Evolutionary conservation across 1,140 invertebrate genomes (phyloP).

Genomic region (Oreohelix idahoensis): DNA sequence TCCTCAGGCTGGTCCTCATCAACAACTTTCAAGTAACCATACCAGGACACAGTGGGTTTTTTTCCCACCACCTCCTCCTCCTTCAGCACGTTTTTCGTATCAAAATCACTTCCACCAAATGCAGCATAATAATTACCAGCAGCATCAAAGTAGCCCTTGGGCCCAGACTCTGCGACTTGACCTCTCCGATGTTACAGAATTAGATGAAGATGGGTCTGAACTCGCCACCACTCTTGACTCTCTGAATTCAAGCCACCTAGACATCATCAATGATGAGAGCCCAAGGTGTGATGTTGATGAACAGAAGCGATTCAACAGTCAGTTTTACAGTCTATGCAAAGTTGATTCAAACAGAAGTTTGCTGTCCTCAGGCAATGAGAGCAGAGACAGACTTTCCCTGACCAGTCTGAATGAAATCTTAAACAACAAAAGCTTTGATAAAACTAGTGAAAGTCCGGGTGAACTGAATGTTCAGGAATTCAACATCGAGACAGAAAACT

Average conservation of each 20-base stretch:
- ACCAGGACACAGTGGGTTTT: neutral
- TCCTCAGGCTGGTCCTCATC: neutral
- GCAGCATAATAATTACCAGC: neutral
- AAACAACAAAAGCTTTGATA: constrained; percentile 36
- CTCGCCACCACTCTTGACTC: constrained; percentile 14
- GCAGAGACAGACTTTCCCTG: constrained; percentile 35
- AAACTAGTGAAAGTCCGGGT: constrained; percentile 3
- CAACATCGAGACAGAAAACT: neutral
- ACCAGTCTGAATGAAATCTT: constrained; percentile 29
- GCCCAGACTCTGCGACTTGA: constrained; percentile 20
- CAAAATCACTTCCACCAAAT: neutral
- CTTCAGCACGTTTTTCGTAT: too few relatives aligned
- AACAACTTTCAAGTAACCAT: neutral
- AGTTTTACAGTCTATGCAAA: constrained; percentile 66
- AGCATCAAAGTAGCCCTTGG: neutral
- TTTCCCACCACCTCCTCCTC: neutral
- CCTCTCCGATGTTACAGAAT: constrained; percentile 37
- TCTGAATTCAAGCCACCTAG: constrained; percentile 15
- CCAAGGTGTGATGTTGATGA: constrained; percentile 47
- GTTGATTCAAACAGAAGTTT: constrained; percentile 59
- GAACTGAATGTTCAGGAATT: neutral
- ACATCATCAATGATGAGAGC: constrained; percentile 44
- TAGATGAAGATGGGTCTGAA: constrained; percentile 33
- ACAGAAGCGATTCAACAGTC: constrained; percentile 57
- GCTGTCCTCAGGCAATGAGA: constrained; percentile 49